Base-by-base conservation (phyloP, 2,113 vertebrate species). In the Climacteris rufus region DNA sequence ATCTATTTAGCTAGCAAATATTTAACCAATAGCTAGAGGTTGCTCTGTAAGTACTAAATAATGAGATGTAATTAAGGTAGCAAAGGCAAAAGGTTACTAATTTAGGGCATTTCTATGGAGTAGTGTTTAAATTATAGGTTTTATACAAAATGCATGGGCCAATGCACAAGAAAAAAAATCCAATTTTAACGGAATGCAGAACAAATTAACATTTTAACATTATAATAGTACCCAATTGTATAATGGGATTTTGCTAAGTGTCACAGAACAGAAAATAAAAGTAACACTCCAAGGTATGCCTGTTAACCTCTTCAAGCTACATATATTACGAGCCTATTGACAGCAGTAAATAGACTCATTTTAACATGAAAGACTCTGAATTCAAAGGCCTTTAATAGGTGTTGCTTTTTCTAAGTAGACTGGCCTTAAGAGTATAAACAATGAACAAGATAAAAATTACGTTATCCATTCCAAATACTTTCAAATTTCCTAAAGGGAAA, bases 161-260 rank as follows among this genome's bases (percentile, higher is more conserved):
- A 89, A 42, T 40, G 95, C 66, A 96, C 83, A 91, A 83, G 83
- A 83, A 93, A 94, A 94, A 97, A 97, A 93, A 95, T 93, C 90
- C 91, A 97, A 97, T 98, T 98, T 97, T 97, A 92, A 89, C 4
- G 94, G 97, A 98, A 98, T 98, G 97, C 97, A 98, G 97, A 98
- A 98, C 97, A 98, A 98, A 98, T 97, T 94, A 97, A 98, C 97
- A 96, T 97, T 97, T 97, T 97, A 98, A 93, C 95, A 97, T 97
- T 87, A 93, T 92, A 98, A 95, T 96, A 90, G 92, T 88, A 83
- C 85, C 94, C 92, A 94, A 59, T 79, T 93, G 91, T 93, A 94
- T 93, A 96, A 96, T 96, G 86, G 96, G 94, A 97, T 96, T 97
- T 94, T 93, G 97, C 75, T 94, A 96, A 96, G 85, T 93, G 94